Base-by-base conservation (phyloP, 2,888 invertebrate genomes). In the Labia minor region DNA sequence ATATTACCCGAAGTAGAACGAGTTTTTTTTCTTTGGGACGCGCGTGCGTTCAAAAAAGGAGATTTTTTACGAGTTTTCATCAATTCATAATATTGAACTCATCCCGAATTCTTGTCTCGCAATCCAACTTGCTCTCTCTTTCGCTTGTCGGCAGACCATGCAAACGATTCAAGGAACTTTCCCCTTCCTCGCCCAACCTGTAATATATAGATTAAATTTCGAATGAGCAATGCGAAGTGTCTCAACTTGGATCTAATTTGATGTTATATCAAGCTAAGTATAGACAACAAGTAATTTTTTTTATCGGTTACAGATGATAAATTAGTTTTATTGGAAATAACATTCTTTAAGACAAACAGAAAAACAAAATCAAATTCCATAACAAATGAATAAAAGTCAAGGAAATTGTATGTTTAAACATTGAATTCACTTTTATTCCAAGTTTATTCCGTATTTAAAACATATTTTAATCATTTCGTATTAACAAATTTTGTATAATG, bases 201-300 rank as follows among this genome's bases (percentile, higher is more conserved):
- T 49, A 49, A 49, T 49, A 49, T 49, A 49, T 49, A 49, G 49
- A 14, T 49, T n/a, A 8, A 49, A 49, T 49, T 49, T 49, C 49
- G 16, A 49, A 16, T 49, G 49, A 49, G 49, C 49, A 49, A 49
- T 49, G 49, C 49, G 49, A 16, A 49, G 14, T 49, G 49, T 49
- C 49, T 49, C 49, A 49, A 49, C 49, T 49, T 14, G n/a, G 49
- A 49, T 49, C 49, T 49, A 49, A 49, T 49, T 49, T 49, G 49
- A 49, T 49, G 49, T 49, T 49, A 49, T 49, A 49, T 49, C 14
- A 14, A 49, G 49, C 49, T 49, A 49, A 49, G 49, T 49, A 49
- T 49, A 49, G 49, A 49, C 49, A 49, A 49, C 49, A 49, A 14
- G 49, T 14, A 10, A 49, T 49, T 49, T 49, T 49, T 49, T 49